A percentile compares a stretch with the other conserved stretches of the same genome.
These are phyloP conservation scores for Hermetia illucens DNA, from an alignment of 1,140 invertebrate genomes.

Conservation along the genomic window DNA sequence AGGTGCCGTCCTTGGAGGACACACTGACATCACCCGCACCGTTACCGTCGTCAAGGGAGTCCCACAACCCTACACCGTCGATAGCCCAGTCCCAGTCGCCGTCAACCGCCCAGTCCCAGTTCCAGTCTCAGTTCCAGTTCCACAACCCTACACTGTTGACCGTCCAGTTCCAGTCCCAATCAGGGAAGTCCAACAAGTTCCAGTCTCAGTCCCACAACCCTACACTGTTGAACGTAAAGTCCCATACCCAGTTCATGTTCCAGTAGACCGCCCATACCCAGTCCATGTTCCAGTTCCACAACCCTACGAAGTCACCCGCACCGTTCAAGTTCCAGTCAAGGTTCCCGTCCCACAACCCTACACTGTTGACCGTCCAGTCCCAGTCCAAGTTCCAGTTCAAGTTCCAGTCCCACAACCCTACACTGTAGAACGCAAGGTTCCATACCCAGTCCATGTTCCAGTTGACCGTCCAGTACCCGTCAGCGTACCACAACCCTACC, in stretches of 20 bases:
- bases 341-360: conserved; percentile 45
- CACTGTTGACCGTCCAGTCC: conserved; percentile 39
- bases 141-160: conserved; percentile 48
- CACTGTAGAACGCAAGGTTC: conserved; percentile 47
- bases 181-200: conserved; percentile 51
- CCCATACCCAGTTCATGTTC: conserved; percentile 52
- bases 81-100: conserved; percentile 41
- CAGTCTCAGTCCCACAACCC: conserved; percentile 48
- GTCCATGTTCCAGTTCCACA: conserved; percentile 41
- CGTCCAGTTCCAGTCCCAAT: conserved; percentile 50
- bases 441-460: conserved; percentile 41
- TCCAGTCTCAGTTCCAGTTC: conserved; percentile 43
- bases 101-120: conserved; percentile 49
- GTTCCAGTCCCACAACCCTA: conserved; percentile 47
- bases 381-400: conserved; percentile 47
- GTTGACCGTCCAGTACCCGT: conserved; percentile 47
- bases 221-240: conserved; percentile 54
- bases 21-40: conserved; percentile 50
- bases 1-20: conserved; percentile 34
- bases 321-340: conserved; percentile 51
- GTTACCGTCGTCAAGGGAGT: conserved; percentile 56
- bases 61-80: conserved; percentile 45
- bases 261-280: conserved; percentile 33
- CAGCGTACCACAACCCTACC: conserved; percentile 55
- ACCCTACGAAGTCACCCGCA: conserved; percentile 32